Percentiles rank a stretch among this genome's conserved stretches.
Conservation (phyloP, 2,113 vertebrate species). For the Cynocephalus volans region DNA sequence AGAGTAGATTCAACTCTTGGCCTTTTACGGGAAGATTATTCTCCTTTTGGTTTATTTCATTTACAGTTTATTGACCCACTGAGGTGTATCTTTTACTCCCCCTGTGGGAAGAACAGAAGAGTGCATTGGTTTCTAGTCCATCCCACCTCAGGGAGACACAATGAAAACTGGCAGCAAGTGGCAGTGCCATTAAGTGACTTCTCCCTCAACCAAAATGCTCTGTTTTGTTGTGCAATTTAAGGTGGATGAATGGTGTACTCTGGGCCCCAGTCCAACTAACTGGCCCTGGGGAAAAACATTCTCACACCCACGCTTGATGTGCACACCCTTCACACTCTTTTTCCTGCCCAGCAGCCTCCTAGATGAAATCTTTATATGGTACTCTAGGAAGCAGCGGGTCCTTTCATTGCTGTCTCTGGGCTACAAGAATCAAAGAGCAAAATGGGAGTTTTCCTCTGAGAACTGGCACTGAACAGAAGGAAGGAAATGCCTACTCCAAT, state of each 20-base stretch:
- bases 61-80: neutral
- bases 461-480: constrained; percentile 73
- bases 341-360: constrained; percentile 52
- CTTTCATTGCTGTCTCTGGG: constrained; percentile 80
- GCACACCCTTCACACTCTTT: neutral
- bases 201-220: neutral
- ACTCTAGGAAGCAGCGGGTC: constrained; percentile 68
- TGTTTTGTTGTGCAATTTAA: constrained; percentile 60
- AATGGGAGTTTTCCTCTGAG: constrained; percentile 81
- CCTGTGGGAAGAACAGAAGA: constrained; percentile 43
- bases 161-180: constrained; percentile 47
- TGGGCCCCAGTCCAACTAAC: constrained; percentile 73
- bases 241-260: constrained; percentile 70
- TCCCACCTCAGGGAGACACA: neutral
- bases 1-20: neutral
- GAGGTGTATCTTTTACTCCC: neutral
- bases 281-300: constrained; percentile 71
- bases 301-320: constrained; percentile 60
- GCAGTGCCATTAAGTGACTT: constrained; percentile 31
- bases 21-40: neutral
- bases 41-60: neutral
- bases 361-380: constrained; percentile 53
- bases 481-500: constrained; percentile 82
- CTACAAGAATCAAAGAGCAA: constrained; percentile 79
- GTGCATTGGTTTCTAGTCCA: neutral